A percentile compares a stretch with the other conserved stretches of the same genome.
These are phyloP conservation scores for Caenorhabditis wallacei DNA, from an alignment of 2,888 invertebrate species.

Conservation along the genomic window DNA sequence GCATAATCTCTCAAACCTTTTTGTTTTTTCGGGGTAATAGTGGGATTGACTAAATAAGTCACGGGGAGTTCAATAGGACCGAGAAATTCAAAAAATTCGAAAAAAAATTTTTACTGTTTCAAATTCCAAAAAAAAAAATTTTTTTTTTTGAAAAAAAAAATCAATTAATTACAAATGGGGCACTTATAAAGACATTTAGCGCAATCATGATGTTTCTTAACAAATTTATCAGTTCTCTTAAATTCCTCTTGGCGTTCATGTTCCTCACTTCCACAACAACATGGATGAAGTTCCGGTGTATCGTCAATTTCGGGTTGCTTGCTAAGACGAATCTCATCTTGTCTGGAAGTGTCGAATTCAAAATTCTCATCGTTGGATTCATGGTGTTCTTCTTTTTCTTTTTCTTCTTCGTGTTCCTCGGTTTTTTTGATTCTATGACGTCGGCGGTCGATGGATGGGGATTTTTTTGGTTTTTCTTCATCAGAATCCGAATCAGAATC, in stretches of 20 bases:
- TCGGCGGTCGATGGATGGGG: not conserved
- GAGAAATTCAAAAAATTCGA: too few relatives aligned
- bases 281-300: conserved; percentile 7
- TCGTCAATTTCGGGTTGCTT: not conserved
- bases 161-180: conserved; percentile 22
- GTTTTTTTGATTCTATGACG: conserved; percentile 29
- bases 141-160: not conserved
- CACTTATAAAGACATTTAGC: conserved; percentile 39
- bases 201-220: conserved; percentile 37
- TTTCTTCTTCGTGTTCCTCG: conserved; percentile 42
- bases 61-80: too few relatives aligned
- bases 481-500: conserved; percentile 17
- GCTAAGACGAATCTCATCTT: not conserved
- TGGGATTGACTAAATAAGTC: too few relatives aligned
- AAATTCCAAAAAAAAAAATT: too few relatives aligned
- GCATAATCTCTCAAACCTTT: too few relatives aligned
- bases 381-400: conserved; percentile 30
- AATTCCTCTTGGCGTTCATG: conserved; percentile 33
- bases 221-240: conserved; percentile 24
- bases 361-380: conserved; percentile 31
- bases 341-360: not conserved
- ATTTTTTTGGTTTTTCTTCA: conserved; percentile 16
- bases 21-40: too few relatives aligned
- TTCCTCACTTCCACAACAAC: conserved; percentile 13
- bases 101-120: too few relatives aligned